A percentile compares a stretch with the other conserved stretches of the same genome.
Conservation (phyloP, 2,888 invertebrate species). For the Icerya purchasi region DNA sequence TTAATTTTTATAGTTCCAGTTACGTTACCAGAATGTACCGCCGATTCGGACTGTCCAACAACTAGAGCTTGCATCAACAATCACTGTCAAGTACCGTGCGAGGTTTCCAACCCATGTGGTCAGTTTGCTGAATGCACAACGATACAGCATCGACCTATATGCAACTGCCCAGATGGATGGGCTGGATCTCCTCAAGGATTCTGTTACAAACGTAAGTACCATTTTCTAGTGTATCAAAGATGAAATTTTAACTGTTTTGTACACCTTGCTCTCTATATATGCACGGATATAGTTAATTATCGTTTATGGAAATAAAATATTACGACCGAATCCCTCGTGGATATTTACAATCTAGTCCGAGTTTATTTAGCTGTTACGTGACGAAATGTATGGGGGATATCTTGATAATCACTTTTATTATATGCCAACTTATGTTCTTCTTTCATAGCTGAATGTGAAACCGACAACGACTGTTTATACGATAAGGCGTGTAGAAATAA, state of each 20-base stretch:
- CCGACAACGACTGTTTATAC: conserved; percentile 64
- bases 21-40: conserved; percentile 39
- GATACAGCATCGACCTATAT: conserved; percentile 54
- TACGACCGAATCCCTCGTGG: too few species aligned
- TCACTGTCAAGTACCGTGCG: conserved; percentile 61
- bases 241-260: too few species aligned
- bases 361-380: too few species aligned
- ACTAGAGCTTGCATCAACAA: conserved; percentile 59
- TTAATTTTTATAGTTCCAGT: conserved; percentile 21
- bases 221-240: too few species aligned
- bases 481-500: conserved; percentile 58
- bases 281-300: too few species aligned
- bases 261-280: too few species aligned
- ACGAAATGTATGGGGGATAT: too few species aligned
- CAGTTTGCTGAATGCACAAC: conserved; percentile 57
- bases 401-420: background rate
- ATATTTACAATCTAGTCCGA: too few species aligned
- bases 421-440: background rate
- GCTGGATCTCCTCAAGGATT: conserved; percentile 68
- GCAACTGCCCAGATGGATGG: conserved; percentile 63
- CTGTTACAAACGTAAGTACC: conserved; percentile 68
- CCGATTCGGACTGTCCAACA: conserved; percentile 51
- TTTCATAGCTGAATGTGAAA: conserved; percentile 42
- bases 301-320: too few species aligned
- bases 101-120: conserved; percentile 54